A percentile compares a stretch with the other conserved stretches of the same genome.
These are phyloP conservation scores for Leptatherina wallacei DNA, from an alignment of 2,797 vertebrate species.

Conservation along the genomic window DNA sequence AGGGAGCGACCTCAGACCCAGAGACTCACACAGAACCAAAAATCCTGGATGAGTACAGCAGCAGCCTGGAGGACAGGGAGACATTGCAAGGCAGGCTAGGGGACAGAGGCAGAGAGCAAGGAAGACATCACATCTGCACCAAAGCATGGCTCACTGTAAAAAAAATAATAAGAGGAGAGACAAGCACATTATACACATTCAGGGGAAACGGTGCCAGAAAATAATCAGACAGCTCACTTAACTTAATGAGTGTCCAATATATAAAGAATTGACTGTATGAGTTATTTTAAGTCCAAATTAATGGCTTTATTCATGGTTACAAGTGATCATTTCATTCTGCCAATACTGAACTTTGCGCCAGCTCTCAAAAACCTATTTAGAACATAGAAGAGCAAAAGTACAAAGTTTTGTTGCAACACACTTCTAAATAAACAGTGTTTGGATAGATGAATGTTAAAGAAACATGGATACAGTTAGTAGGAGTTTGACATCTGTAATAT, in stretches of 20 bases:
- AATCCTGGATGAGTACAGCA: slow-evolving; percentile 78
- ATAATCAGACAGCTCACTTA: neutral
- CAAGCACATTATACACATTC: slow-evolving; percentile 10
- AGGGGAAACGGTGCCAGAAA: neutral
- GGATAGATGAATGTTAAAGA: neutral
- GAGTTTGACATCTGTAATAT: neutral
- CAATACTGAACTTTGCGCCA: neutral
- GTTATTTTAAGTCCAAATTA: neutral
- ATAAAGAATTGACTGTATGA: neutral
- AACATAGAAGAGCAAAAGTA: neutral
- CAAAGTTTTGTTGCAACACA: neutral
- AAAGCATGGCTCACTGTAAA: slow-evolving; percentile 81
- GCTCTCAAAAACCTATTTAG: neutral
- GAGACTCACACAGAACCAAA: slow-evolving; percentile 84
- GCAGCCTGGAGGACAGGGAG: slow-evolving; percentile 81
- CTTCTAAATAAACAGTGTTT: neutral
- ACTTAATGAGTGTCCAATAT: neutral
- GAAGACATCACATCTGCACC: slow-evolving; percentile 71
- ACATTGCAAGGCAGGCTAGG: slow-evolving; percentile 42
- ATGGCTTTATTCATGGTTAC: neutral
- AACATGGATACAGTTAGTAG: neutral
- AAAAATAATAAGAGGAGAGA: slow-evolving; percentile 35
- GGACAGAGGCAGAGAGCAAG: slow-evolving; percentile 73
- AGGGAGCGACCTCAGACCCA: slow-evolving; percentile 81
- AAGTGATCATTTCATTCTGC: neutral